phyloP scores from a whole-genome alignment of 1,140 invertebrate genomes.

The Acromyrmex heyeri region DNA sequence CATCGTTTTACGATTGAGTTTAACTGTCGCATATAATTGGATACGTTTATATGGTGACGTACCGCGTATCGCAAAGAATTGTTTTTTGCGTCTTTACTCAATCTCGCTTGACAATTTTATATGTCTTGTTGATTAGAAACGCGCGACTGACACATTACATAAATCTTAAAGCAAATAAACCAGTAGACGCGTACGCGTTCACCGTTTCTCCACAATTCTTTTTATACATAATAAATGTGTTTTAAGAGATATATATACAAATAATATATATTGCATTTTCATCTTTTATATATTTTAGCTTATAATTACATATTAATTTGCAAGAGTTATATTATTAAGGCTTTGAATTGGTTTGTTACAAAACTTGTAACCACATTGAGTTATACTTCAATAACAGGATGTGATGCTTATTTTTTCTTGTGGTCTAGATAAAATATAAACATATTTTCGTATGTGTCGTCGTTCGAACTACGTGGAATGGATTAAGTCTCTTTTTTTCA shows the following conservation, averaged over 20 bases:
- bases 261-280: background rate
- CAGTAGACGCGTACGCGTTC: background rate
- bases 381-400: background rate
- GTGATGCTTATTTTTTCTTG: background rate
- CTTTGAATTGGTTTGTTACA: background rate
- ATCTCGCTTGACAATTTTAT: conserved; percentile 38
- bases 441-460: background rate
- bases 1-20: conserved; percentile 38
- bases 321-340: background rate
- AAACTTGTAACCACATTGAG: conserved; percentile 2
- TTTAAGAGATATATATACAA: background rate
- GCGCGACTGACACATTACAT: conserved; percentile 32
- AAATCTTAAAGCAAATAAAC: conserved; percentile 42
- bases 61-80: conserved; percentile 26
- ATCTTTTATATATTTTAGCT: background rate
- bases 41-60: conserved; percentile 32
- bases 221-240: background rate
- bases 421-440: conserved; percentile 15
- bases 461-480: background rate
- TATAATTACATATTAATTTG: background rate
- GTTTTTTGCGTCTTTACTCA: conserved; percentile 48
- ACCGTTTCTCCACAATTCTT: conserved; percentile 21
- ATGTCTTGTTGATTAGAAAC: conserved; percentile 47
- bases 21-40: conserved; percentile 29
- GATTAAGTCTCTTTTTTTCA: background rate